Evolutionary conservation across 2,888 invertebrate species (phyloP).

Genomic region (Plagodis dolabraria): DNA sequence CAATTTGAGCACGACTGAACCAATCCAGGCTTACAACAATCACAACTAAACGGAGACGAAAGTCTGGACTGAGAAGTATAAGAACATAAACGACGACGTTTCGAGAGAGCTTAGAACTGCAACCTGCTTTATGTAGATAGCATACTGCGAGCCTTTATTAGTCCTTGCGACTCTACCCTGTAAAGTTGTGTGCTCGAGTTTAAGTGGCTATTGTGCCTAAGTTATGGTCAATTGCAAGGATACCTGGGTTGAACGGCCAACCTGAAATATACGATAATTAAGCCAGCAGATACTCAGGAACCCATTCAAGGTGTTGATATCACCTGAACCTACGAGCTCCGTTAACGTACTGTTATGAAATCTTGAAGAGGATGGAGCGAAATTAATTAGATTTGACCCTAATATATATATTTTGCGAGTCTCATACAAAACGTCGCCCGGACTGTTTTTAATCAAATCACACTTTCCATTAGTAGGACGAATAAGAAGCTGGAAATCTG

Average conservation of each 20-base stretch:
- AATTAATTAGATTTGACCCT: conserved; percentile 7
- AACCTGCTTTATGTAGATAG: conserved; percentile 53
- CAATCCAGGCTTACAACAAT: conserved; percentile 17
- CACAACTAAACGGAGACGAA: conserved; percentile 34
- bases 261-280: conserved; percentile 45
- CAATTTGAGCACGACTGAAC: conserved; percentile 18
- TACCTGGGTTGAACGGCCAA: conserved; percentile 44
- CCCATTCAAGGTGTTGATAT: conserved; percentile 33
- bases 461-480: conserved; percentile 13
- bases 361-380: conserved; percentile 13
- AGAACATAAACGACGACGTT: conserved; percentile 30
- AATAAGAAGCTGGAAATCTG: conserved; percentile 7
- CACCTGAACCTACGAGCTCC: conserved; percentile 35
- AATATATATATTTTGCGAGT: conserved; percentile 9
- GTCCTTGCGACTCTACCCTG: conserved; percentile 43
- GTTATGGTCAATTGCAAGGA: conserved; percentile 54
- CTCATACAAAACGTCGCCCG: not conserved
- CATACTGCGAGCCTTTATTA: conserved; percentile 49
- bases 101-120: conserved; percentile 37
- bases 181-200: conserved; percentile 51
- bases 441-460: conserved; percentile 13
- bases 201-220: conserved; percentile 55
- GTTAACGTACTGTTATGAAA: conserved; percentile 18
- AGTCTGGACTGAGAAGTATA: conserved; percentile 28
- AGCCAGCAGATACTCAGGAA: conserved; percentile 27